These are phyloP conservation scores for Halichoerus grypus DNA, from an alignment of 2,113 vertebrate genomes.

Conservation along the genomic window DNA sequence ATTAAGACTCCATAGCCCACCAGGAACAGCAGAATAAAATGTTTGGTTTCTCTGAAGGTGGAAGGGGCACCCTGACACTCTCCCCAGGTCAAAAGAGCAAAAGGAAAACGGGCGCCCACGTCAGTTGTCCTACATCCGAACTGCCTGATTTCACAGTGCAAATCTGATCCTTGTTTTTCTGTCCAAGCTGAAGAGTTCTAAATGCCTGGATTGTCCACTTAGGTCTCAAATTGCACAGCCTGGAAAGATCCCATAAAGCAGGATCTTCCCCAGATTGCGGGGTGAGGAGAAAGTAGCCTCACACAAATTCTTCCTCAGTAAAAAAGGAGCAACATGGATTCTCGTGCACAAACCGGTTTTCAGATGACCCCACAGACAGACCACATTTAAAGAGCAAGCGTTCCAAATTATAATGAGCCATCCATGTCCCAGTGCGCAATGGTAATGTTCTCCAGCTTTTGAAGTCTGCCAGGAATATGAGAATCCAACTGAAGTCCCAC, in stretches of 20 bases:
- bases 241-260: neutral
- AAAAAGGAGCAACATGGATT: neutral
- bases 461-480: neutral
- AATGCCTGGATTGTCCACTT: neutral
- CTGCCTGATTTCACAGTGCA: neutral
- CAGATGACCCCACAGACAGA: neutral
- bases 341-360: neutral
- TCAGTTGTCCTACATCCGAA: neutral
- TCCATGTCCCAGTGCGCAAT: rapidly evolving
- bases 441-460: neutral
- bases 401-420: neutral
- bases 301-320: neutral
- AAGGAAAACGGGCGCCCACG: rapidly evolving
- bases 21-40: neutral
- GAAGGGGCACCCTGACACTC: neutral
- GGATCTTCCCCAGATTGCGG: neutral
- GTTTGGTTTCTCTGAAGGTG: neutral
- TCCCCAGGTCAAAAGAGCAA: neutral
- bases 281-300: neutral
- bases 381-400: neutral
- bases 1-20: neutral
- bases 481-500: neutral
- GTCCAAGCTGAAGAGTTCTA: neutral
- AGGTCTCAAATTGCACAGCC: neutral
- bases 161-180: neutral